phyloP scores from a whole-genome alignment of 2,888 invertebrate genomes.

The Bembecia ichneumoniformis region DNA sequence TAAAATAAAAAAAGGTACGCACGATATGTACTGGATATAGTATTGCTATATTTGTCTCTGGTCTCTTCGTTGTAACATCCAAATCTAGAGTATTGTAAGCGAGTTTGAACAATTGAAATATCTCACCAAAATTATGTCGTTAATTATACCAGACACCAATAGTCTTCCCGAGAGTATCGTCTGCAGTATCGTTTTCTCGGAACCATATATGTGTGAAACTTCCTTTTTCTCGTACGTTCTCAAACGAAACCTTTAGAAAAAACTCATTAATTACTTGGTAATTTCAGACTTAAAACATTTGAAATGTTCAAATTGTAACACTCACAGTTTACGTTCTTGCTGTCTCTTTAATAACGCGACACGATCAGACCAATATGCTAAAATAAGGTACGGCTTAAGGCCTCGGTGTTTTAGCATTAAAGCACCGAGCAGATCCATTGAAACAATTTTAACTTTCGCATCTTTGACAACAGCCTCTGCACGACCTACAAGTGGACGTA shows the following conservation, averaged over 20 bases:
- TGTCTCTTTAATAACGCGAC: conserved; percentile 25
- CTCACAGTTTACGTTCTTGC: conserved; percentile 37
- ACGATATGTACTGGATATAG: too few relatives aligned
- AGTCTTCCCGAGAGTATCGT: conserved; percentile 54
- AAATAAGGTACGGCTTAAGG: conserved; percentile 52
- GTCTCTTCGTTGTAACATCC: too few relatives aligned
- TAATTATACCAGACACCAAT: conserved; percentile 53
- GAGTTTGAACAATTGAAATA: not conserved
- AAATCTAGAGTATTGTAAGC: too few relatives aligned
- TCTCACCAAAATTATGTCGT: conserved; percentile 45
- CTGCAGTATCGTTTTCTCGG: conserved; percentile 46
- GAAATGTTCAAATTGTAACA: not conserved
- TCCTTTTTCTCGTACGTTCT: conserved; percentile 14
- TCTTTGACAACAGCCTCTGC: conserved; percentile 44
- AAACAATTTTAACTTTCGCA: conserved; percentile 45
- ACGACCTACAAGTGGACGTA: conserved; percentile 48
- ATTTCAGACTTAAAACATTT: not conserved
- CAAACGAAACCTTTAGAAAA: conserved; percentile 24
- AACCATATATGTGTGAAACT: conserved; percentile 14
- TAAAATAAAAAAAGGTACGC: too few relatives aligned
- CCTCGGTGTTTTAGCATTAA: conserved; percentile 53
- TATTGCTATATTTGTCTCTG: too few relatives aligned
- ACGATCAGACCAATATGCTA: conserved; percentile 38
- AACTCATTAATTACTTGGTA: not conserved
- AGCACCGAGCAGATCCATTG: conserved; percentile 50